These are phyloP conservation scores for Apostichopus californicus DNA, from an alignment of 35 echinoderm and acorn worm species.

Conservation along the genomic window DNA sequence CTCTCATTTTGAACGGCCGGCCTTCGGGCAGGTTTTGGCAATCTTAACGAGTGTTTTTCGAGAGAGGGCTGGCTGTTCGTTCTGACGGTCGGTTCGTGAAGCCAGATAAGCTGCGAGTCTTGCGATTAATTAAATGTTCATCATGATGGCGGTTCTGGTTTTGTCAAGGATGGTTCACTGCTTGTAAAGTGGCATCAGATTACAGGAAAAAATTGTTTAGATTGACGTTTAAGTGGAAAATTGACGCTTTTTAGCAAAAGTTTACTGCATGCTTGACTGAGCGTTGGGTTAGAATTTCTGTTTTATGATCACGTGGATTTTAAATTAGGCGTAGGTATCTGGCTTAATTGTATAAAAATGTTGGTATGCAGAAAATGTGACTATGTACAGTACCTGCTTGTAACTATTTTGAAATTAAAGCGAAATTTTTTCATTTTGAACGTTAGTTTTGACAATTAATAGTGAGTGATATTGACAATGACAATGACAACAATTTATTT, in stretches of 20 bases:
- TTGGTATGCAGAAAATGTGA: background rate
- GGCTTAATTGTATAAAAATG: background rate
- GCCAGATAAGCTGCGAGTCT: background rate
- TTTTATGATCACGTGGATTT: background rate
- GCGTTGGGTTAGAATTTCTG: background rate
- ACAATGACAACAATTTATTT: too few relatives aligned
- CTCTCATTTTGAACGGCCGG: background rate
- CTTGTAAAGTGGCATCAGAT: slow-evolving; percentile 21
- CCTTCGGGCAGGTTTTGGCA: background rate
- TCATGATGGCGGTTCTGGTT: background rate
- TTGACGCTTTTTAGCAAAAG: background rate
- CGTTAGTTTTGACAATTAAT: too few relatives aligned
- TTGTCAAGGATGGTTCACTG: background rate
- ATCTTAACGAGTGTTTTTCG: background rate
- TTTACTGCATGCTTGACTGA: background rate
- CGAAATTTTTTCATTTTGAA: too few relatives aligned
- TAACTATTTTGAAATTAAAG: too few relatives aligned
- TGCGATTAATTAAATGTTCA: slow-evolving; percentile 11
- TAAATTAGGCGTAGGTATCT: background rate
- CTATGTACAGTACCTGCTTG: background rate
- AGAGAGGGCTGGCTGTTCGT: background rate
- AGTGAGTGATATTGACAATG: too few relatives aligned
- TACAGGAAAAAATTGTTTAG: background rate
- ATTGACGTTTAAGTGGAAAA: slow-evolving; percentile 17
- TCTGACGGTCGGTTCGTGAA: background rate